phyloP scores from a whole-genome alignment of 2,888 invertebrate species.

The Epistrophella euchroma region DNA sequence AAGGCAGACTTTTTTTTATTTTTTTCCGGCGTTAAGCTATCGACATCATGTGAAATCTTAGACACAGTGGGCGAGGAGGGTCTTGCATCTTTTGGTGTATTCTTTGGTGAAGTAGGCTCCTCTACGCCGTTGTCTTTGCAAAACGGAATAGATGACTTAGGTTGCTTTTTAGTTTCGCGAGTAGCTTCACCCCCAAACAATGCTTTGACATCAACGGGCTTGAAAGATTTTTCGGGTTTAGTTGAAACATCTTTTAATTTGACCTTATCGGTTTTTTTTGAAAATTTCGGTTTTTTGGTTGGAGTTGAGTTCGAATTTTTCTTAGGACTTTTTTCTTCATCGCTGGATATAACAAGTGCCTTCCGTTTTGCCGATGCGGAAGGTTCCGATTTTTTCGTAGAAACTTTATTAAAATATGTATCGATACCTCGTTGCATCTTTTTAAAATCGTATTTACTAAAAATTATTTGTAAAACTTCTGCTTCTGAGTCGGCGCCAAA shows the following conservation, averaged over 20 bases:
- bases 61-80: not conserved
- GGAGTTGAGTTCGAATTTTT: conserved; percentile 83
- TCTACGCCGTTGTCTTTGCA: conserved; percentile 84
- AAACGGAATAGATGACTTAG: conserved; percentile 82
- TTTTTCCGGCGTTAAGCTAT: not conserved
- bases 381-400: conserved; percentile 53
- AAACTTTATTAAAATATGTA: conserved; percentile 44
- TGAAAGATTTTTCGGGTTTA: conserved; percentile 81
- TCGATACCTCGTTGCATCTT: conserved; percentile 42
- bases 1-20: not conserved
- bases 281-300: conserved; percentile 66
- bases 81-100: conserved; percentile 35
- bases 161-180: conserved; percentile 84
- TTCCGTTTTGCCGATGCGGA: conserved; percentile 81
- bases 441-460: not conserved
- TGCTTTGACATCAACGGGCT: conserved; percentile 84
- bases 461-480: not conserved
- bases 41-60: not conserved
- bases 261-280: conserved; percentile 77
- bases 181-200: conserved; percentile 87
- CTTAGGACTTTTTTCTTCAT: conserved; percentile 86
- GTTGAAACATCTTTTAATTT: conserved; percentile 79
- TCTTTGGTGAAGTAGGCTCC: conserved; percentile 61
- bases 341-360: conserved; percentile 84
- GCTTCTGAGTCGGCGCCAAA: not conserved